These are phyloP conservation scores for Peromyscus maniculatus DNA, from an alignment of 2,113 vertebrate genomes.

Conservation along the genomic window DNA sequence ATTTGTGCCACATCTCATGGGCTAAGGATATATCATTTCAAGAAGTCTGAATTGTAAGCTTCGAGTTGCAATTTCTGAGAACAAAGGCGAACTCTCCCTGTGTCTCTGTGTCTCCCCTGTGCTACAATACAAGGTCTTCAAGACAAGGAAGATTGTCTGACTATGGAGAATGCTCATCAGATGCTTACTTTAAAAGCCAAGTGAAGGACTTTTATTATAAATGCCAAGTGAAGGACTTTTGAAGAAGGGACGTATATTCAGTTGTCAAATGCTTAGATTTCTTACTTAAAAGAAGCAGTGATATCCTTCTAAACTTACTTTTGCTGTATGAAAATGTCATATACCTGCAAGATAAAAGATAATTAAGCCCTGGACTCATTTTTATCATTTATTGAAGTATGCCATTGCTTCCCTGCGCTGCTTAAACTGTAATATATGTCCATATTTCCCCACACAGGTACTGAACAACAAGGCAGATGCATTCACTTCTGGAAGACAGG, in stretches of 20 bases:
- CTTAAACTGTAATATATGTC: not conserved
- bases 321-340: not conserved
- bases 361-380: not conserved
- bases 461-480: not conserved
- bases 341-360: conserved; percentile 21
- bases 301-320: not conserved
- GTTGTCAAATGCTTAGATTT: not conserved
- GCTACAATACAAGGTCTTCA: not conserved
- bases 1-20: not conserved
- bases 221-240: not conserved
- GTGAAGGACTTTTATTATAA: not conserved
- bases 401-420: not conserved
- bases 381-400: conserved; percentile 30
- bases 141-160: not conserved
- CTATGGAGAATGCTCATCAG: not conserved
- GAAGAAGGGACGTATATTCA: not conserved
- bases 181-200: not conserved
- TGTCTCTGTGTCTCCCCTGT: not conserved
- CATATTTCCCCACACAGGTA: not conserved
- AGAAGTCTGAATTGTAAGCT: not conserved
- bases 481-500: not conserved
- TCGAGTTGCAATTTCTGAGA: not conserved
- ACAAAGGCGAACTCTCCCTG: not conserved
- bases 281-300: not conserved
- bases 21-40: not conserved